phyloP scores from a whole-genome alignment of 2,888 invertebrate species.

The Diaperis boleti region DNA sequence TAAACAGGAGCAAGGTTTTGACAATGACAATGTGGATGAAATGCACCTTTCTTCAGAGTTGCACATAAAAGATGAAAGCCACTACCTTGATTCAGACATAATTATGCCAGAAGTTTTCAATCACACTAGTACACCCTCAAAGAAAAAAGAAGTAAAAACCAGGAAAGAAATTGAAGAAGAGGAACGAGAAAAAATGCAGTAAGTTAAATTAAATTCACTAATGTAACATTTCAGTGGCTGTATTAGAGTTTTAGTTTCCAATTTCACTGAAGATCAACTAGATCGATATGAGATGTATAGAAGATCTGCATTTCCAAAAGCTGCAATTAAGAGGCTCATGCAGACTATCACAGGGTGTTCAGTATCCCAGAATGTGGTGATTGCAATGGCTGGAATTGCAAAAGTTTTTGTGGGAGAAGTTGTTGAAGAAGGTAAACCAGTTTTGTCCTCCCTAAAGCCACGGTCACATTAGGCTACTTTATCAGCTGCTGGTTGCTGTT shows the following conservation, averaged over 20 bases:
- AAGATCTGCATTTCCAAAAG: slow-evolving; percentile 97
- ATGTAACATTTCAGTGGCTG: background rate
- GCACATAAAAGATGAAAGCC: slow-evolving; percentile 47
- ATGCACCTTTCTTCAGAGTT: slow-evolving; percentile 5
- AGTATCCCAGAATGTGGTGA: slow-evolving; percentile 98
- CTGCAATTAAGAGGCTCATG: slow-evolving; percentile 96
- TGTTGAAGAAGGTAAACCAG: slow-evolving; percentile 91
- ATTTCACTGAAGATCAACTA: slow-evolving; percentile 98
- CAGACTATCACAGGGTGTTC: slow-evolving; percentile 97
- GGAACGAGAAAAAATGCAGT: slow-evolving; percentile 97
- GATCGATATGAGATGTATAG: slow-evolving; percentile 99
- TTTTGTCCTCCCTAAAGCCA: no score
- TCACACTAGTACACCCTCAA: slow-evolving; percentile 38
- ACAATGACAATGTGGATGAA: background rate
- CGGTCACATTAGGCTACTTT: no score
- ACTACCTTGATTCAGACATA: slow-evolving; percentile 59
- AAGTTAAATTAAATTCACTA: slow-evolving; percentile 63
- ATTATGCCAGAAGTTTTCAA: slow-evolving; percentile 62
- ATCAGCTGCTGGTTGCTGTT: no score
- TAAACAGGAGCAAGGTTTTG: background rate
- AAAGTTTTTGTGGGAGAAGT: slow-evolving; percentile 99
- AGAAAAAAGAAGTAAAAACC: slow-evolving; percentile 77
- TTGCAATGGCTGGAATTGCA: slow-evolving; percentile 99
- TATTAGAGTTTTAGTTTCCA: slow-evolving; percentile 92
- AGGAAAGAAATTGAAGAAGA: slow-evolving; percentile 92